Evolutionary conservation across 2,113 vertebrate species (phyloP), one percentile per base, ranked within the genome.

Genomic region (Sapajus apella): DNA sequence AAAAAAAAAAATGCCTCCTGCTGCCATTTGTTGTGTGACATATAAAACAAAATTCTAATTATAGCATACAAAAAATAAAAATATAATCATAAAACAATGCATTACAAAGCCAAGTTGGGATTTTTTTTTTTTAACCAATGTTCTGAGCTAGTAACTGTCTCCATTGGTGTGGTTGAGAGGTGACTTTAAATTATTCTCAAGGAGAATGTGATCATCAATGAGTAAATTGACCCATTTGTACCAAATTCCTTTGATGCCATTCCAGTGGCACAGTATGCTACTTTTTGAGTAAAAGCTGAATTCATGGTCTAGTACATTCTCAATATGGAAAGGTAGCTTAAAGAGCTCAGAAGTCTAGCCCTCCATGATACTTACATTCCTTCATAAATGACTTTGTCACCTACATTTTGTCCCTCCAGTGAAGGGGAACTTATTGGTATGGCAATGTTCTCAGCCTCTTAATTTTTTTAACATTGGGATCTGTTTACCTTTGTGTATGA

Each of bases 41-140:
- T 61, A 25, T 64, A 83, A 95, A 94, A 94, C 50, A 88, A 91
- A 87, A 82, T 72, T 55, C 66, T 97, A 70, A 92, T 93, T 88
- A 86, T 93, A 93, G 23, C 50, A 73, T 30, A 50, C 4, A 92
- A 16, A 73, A 93, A 91, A 96, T 14, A 35, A 61, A 90, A 80
- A 37, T 93, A 88, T 92, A 92, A 73, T 91, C 45, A 84, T 70
- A 58, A 77, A 87, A 58, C 3, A 93, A 52, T 91, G 16, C 16
- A 82, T 94, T 70, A 55, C 16, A 95, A 83, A 93, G 13, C 70
- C 79, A 80, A 75, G 32, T 61, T 83, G 72, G 30, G 82, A 43
- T 87, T 35, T 75, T 55, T 45, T 85, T 43, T 77, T 77, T 80
- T 61, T 32, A 17, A 52, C 16, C 61, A 73, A 56, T 89, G 12